phyloP scores from a whole-genome alignment of 2,888 invertebrate genomes.

The Amphiduros pacificus region DNA sequence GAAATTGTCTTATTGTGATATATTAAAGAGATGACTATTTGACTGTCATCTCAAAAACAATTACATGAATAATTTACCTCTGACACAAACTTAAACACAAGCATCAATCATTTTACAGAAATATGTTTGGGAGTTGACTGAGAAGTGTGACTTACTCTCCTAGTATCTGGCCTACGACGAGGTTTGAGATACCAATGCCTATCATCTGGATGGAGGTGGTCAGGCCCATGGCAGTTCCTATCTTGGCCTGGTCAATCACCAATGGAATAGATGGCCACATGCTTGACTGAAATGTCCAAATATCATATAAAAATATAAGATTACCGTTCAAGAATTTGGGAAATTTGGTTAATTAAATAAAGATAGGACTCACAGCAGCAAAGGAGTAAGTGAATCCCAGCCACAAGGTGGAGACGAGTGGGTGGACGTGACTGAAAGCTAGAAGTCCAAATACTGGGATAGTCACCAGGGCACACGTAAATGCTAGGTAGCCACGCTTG shows the following conservation, averaged over 20 bases:
- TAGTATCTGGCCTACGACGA: constrained; percentile 57
- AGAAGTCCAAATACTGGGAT: constrained; percentile 59
- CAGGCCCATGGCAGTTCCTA: constrained; percentile 60
- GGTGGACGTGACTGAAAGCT: constrained; percentile 55
- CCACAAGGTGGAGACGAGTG: constrained; percentile 57
- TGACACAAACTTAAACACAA: neutral
- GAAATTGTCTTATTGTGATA: too few relatives aligned
- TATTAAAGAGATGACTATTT: too few relatives aligned
- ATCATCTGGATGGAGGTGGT: constrained; percentile 61
- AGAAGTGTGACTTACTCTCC: constrained; percentile 38
- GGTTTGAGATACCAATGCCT: constrained; percentile 59
- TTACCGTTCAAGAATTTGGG: too few relatives aligned
- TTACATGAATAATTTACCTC: neutral
- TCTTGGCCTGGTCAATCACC: constrained; percentile 55
- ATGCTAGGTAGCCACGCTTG: constrained; percentile 54
- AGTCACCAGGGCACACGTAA: constrained; percentile 52
- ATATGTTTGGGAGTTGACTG: neutral
- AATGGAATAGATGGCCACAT: constrained; percentile 60
- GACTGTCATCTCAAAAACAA: neutral
- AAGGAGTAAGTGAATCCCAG: constrained; percentile 59
- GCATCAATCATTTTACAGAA: neutral
- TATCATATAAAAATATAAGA: too few relatives aligned
- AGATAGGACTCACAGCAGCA: constrained; percentile 57
- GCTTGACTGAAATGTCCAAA: constrained; percentile 52
- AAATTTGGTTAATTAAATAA: too few relatives aligned